Evolutionary conservation across 2,113 vertebrate species (phyloP).

Genomic region (Cettia cetti): DNA sequence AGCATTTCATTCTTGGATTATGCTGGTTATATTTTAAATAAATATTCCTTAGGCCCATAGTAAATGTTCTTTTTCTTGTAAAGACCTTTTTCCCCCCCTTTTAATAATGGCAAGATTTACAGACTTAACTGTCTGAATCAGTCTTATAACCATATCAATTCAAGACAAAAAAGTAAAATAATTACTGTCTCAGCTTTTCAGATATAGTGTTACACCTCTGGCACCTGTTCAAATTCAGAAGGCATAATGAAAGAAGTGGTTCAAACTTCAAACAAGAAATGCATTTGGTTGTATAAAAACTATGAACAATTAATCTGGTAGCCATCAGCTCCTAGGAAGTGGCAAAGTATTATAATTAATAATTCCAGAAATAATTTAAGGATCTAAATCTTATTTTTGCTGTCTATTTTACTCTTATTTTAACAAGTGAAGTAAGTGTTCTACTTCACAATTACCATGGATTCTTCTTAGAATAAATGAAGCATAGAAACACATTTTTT

Average conservation of each 20-base stretch:
- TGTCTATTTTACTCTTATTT: neutral
- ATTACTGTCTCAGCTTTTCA: neutral
- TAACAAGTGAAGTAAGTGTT: neutral
- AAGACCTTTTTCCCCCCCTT: accelerated
- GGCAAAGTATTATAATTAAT: neutral
- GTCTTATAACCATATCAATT: neutral
- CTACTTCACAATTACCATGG: neutral
- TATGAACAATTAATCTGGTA: neutral
- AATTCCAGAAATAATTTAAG: neutral
- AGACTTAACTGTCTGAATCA: neutral
- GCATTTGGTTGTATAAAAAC: neutral
- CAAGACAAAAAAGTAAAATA: neutral
- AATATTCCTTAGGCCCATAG: neutral
- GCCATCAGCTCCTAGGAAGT: neutral
- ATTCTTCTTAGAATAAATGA: neutral
- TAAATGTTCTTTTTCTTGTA: neutral
- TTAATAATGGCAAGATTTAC: neutral
- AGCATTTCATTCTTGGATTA: neutral
- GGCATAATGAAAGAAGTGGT: neutral
- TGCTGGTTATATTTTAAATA: neutral
- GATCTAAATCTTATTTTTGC: neutral
- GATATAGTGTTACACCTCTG: neutral
- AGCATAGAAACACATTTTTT: neutral
- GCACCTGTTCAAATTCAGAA: neutral
- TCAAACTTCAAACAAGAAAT: neutral